phyloP scores from a whole-genome alignment of 2,113 vertebrate species.

The Empidonax traillii region DNA sequence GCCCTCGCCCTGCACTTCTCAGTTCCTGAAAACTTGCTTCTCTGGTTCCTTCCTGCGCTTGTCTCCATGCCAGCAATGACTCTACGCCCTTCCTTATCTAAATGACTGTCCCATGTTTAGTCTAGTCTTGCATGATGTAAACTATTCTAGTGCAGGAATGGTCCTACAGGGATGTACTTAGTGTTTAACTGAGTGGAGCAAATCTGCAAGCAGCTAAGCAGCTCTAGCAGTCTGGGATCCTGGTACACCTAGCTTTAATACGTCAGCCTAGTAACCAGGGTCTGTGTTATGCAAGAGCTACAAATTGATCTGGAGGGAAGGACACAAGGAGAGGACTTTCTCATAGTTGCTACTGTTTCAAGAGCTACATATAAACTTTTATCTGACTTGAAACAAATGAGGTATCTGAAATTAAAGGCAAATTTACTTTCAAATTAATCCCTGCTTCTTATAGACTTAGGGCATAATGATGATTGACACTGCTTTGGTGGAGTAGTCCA shows the following conservation, averaged over 20 bases:
- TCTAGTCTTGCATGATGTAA: conserved; percentile 23
- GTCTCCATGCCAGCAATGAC: conserved; percentile 33
- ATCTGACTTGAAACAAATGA: not conserved
- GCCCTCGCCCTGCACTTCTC: not conserved
- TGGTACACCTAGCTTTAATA: not conserved
- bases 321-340: not conserved
- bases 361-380: not conserved
- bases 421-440: not conserved
- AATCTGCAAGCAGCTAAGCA: not conserved
- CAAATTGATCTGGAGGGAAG: not conserved
- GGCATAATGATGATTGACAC: not conserved
- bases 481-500: not conserved
- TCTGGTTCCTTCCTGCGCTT: conserved; percentile 46
- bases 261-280: not conserved
- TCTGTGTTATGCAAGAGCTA: not conserved
- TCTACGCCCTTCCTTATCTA: conserved; percentile 39
- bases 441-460: not conserved
- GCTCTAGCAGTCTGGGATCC: not conserved
- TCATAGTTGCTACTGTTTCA: not conserved
- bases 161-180: not conserved
- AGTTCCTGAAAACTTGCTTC: conserved; percentile 51
- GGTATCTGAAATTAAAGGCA: not conserved
- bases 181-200: not conserved
- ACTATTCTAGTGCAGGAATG: not conserved
- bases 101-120: conserved; percentile 17